Evolutionary conservation across 2,797 vertebrate species (phyloP).

Genomic region (Crenuchus spilurus): DNA sequence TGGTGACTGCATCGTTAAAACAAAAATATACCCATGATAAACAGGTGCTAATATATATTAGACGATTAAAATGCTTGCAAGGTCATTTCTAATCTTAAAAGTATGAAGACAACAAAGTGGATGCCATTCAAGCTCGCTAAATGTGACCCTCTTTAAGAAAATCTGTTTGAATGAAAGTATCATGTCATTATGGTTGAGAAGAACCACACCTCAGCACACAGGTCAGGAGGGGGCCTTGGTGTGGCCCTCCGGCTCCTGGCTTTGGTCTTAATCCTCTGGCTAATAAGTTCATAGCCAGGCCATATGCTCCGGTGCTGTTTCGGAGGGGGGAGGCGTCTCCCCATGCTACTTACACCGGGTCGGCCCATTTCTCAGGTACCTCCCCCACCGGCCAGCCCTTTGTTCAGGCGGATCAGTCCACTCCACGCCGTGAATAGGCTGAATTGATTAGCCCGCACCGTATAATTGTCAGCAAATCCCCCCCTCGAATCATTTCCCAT

Average conservation of each 20-base stretch:
- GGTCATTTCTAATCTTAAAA: too few relatives aligned
- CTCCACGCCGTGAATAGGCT: conserved; percentile 92
- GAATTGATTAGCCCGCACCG: conserved; percentile 93
- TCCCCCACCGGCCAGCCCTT: conserved; percentile 87
- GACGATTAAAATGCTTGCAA: too few relatives aligned
- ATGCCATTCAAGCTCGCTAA: neutral
- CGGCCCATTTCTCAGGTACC: conserved; percentile 93
- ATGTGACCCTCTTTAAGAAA: conserved; percentile 11
- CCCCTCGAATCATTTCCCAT: conserved; percentile 88
- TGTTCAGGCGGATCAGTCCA: conserved; percentile 92
- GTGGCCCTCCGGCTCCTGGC: conserved; percentile 77
- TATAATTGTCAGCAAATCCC: conserved; percentile 93
- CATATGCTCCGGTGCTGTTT: conserved; percentile 90
- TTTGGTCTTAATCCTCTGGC: conserved; percentile 93
- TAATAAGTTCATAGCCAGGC: conserved; percentile 98
- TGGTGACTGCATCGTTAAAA: too few relatives aligned
- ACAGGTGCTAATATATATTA: too few relatives aligned
- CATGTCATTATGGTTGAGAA: conserved; percentile 39
- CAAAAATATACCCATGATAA: too few relatives aligned
- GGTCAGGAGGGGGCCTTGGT: conserved; percentile 67
- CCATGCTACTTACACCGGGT: conserved; percentile 93
- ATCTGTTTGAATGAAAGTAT: conserved; percentile 48
- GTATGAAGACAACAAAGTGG: neutral
- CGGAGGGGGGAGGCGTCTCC: conserved; percentile 85
- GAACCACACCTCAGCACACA: conserved; percentile 62